phyloP scores from a whole-genome alignment of 2,797 vertebrate genomes.

The Xenopus petersii region DNA sequence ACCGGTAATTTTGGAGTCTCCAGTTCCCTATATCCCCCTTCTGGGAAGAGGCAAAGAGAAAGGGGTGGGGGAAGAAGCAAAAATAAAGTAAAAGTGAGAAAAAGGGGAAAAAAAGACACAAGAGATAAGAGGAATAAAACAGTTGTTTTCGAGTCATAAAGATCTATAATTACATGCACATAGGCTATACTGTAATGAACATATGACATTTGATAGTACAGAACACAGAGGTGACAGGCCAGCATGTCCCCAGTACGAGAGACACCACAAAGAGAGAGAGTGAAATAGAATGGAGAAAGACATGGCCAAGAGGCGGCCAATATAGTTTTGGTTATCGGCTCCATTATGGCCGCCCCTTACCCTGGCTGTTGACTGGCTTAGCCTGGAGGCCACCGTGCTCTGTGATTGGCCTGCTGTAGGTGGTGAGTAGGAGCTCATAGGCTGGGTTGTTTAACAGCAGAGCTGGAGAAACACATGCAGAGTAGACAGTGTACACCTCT shows the following conservation, averaged over 20 bases:
- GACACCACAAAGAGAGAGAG: constrained; percentile 48
- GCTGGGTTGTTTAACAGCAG: constrained; percentile 91
- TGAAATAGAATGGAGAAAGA: constrained; percentile 48
- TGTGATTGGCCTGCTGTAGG: constrained; percentile 71
- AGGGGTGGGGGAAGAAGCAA: constrained; percentile 18
- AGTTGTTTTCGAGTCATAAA: background rate
- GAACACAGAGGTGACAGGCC: constrained; percentile 18
- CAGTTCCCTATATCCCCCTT: constrained; percentile 71
- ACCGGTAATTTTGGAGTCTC: constrained; percentile 59
- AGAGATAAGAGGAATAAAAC: background rate
- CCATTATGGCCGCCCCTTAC: constrained; percentile 67
- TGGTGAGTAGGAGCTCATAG: constrained; percentile 90
- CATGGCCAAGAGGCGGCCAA: constrained; percentile 50
- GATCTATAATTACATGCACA: background rate
- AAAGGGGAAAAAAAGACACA: background rate
- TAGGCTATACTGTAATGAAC: background rate
- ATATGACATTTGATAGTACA: background rate
- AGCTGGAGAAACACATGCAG: constrained; percentile 70
- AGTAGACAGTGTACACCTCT: constrained; percentile 50
- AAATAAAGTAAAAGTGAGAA: constrained; percentile 32
- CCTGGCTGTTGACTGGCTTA: constrained; percentile 79
- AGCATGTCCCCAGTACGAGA: constrained; percentile 49
- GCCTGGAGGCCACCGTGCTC: constrained; percentile 61
- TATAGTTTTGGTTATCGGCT: constrained; percentile 1
- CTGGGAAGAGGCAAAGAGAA: constrained; percentile 27